These are phyloP conservation scores for Oxyura jamaicensis DNA, from an alignment of 2,113 vertebrate species.

Conservation along the genomic window DNA sequence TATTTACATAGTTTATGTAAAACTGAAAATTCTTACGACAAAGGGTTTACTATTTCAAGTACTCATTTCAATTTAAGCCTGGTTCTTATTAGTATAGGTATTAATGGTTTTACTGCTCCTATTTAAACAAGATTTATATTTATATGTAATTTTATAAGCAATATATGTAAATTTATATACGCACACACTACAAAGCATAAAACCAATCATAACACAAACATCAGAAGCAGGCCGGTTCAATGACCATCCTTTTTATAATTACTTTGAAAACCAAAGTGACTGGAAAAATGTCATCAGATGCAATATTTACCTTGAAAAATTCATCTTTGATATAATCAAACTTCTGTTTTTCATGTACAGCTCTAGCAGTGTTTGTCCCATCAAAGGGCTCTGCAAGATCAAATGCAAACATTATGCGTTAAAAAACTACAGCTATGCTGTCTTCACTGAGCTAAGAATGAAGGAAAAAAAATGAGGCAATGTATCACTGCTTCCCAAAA, in stretches of 20 bases:
- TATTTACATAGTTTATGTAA: neutral
- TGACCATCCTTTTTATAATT: neutral
- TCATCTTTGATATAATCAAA: slow-evolving; percentile 87
- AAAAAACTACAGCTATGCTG: neutral
- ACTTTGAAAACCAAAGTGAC: neutral
- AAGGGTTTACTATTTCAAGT: neutral
- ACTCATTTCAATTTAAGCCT: neutral
- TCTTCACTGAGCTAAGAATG: neutral
- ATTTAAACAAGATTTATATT: neutral
- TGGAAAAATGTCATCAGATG: neutral
- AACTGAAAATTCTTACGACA: neutral
- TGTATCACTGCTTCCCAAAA: neutral
- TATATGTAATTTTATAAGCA: neutral
- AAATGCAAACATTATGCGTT: neutral
- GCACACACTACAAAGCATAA: neutral
- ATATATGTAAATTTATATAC: neutral
- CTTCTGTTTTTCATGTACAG: slow-evolving; percentile 91
- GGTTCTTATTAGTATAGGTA: neutral
- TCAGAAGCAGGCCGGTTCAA: neutral
- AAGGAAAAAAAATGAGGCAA: neutral
- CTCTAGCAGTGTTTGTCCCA: slow-evolving; percentile 92
- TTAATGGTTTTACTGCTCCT: neutral
- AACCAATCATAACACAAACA: neutral
- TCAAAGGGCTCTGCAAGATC: slow-evolving; percentile 91
- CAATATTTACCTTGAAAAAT: slow-evolving; percentile 85